Evolutionary conservation across 2,797 vertebrate species (phyloP).

Genomic region (Myripristis murdjan): DNA sequence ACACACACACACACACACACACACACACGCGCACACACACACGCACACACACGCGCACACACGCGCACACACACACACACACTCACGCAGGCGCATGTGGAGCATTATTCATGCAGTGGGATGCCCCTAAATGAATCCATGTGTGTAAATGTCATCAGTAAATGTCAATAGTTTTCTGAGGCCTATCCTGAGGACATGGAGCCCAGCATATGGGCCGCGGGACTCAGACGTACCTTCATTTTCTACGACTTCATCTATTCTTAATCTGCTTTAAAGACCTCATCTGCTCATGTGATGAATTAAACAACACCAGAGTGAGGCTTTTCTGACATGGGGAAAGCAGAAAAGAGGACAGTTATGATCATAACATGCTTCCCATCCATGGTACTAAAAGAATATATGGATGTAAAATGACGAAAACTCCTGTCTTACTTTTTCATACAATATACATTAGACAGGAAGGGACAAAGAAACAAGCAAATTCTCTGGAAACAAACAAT

Average conservation of each 20-base stretch:
- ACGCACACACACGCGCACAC: no score
- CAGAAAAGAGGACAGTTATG: constrained; percentile 38
- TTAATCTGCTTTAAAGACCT: constrained; percentile 69
- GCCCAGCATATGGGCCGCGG: constrained; percentile 50
- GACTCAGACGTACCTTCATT: constrained; percentile 60
- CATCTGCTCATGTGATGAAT: constrained; percentile 67
- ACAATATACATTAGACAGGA: background rate
- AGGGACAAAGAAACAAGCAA: background rate
- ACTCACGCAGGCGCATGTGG: constrained; percentile 23
- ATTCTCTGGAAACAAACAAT: background rate
- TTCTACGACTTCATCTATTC: constrained; percentile 69
- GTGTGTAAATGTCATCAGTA: constrained; percentile 83
- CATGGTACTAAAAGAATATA: constrained; percentile 9
- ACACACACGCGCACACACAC: no score
- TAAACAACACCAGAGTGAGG: constrained; percentile 59
- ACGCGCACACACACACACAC: background rate
- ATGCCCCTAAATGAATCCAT: constrained; percentile 70
- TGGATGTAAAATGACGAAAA: constrained; percentile 10
- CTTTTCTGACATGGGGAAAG: constrained; percentile 35
- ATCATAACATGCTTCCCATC: constrained; percentile 27
- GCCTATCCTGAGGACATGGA: constrained; percentile 68
- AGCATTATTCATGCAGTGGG: constrained; percentile 69
- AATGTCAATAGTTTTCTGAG: constrained; percentile 81
- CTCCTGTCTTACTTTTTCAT: constrained; percentile 11
- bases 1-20: no score